Conservation (phyloP, 2,888 invertebrate species). For the Tortrix viridana region DNA sequence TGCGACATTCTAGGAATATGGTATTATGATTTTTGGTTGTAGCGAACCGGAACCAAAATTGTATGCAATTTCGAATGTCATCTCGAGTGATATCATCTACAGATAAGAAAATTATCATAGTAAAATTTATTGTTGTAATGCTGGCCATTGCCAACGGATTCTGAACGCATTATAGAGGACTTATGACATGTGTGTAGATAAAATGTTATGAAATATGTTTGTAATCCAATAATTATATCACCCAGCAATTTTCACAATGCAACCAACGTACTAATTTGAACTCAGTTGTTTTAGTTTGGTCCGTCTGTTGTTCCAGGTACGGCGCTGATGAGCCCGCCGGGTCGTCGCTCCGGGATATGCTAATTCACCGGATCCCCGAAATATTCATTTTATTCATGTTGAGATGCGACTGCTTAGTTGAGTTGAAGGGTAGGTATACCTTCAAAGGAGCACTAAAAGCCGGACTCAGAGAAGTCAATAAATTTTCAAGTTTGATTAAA, state of each 20-base stretch:
- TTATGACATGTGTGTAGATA: too few species aligned
- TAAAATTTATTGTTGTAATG: too few species aligned
- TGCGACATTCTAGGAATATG: too few species aligned
- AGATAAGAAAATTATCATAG: too few species aligned
- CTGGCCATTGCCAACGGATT: too few species aligned
- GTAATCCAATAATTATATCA: background rate
- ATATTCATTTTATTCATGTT: conserved; percentile 52
- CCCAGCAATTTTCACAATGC: background rate
- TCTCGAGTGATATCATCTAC: too few species aligned
- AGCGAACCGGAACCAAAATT: too few species aligned
- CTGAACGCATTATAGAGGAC: too few species aligned
- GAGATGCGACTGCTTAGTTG: conserved; percentile 26
- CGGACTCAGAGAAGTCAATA: too few species aligned
- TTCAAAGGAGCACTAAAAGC: background rate
- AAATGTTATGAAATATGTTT: background rate
- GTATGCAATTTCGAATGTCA: too few species aligned
- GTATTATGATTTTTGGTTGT: too few species aligned
- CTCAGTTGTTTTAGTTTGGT: conserved; percentile 41
- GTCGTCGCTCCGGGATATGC: conserved; percentile 41
- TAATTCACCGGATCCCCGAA: conserved; percentile 45
- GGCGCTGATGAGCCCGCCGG: conserved; percentile 24
- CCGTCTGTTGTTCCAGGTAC: conserved; percentile 54
- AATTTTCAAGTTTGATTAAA: too few species aligned
- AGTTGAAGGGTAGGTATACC: conserved; percentile 18
- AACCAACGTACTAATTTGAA: background rate